Evolutionary conservation across 2,888 invertebrate genomes (phyloP), one percentile per base, ranked within the genome.

Genomic region (Escarpia spicata): DNA sequence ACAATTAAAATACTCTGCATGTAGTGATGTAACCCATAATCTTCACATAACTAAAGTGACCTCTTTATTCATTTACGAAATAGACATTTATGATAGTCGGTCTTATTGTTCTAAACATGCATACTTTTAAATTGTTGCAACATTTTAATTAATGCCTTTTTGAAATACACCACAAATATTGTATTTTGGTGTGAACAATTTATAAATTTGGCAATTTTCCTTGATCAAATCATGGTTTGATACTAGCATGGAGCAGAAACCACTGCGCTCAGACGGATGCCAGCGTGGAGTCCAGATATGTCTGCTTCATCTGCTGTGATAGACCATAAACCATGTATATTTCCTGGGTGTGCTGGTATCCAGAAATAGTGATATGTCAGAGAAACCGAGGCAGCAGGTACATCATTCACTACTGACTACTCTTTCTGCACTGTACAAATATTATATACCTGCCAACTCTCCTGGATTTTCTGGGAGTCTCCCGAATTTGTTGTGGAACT

Each of bases 271-370:
- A 75, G 75, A 75, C 75, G n/a, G 6, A 75, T 52, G n/a, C 75
- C 75, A 26, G 75, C 75, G 26, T 60, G 75, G 75, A 75, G 75
- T 75, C 19, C 1, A 75, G 75, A 75, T 75, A 75, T 15, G 75
- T 75, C 6, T 75, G 75, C 26, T 75, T 75, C 75, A 75, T 26
- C 75, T 75, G 75, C 19, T 75, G 19, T 75, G 75, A 75, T 75
- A 75, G n/a, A 75, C 75, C n/a, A 75, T 75, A 26, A 75, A 75
- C 75, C 75, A 75, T 75, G 75, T 75, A 75, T 75, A 75, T n/a
- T 75, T 26, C 19, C 75, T 26, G 75, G 75, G 75, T 26, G 75
- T 52, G 52, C 52, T 26, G 1, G 75, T 6, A 75, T 26, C 75
- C 75, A 75, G 75, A 26, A 75, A 75, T 75, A 75, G 75, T 26